Evolutionary conservation across 2,113 vertebrate species (phyloP).

Genomic region (Coreoperca whiteheadi): DNA sequence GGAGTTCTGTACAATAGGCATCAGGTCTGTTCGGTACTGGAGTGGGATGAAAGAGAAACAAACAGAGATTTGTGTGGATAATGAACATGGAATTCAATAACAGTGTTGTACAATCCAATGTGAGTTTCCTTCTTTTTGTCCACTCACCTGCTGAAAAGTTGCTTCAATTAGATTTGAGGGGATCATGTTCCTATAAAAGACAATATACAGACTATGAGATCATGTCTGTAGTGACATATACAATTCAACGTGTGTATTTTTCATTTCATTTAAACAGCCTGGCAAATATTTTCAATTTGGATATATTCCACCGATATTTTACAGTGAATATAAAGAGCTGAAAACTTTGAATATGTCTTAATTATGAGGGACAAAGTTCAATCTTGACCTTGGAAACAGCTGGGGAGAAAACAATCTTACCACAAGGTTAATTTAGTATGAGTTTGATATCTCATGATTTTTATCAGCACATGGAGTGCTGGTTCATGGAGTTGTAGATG

Average conservation of each 20-base stretch:
- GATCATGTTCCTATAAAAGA: constrained; percentile 90
- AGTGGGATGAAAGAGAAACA: constrained; percentile 8
- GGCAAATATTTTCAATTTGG: neutral
- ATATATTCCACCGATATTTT: neutral
- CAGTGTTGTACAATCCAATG: neutral
- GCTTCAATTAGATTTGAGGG: constrained; percentile 92
- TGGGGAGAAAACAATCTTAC: neutral
- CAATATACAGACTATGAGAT: constrained; percentile 1
- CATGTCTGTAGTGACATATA: neutral
- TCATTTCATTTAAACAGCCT: neutral
- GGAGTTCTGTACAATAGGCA: constrained; percentile 80
- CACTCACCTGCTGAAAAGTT: constrained; percentile 91
- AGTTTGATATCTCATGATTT: no score
- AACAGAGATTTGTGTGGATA: neutral
- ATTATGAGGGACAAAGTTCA: neutral
- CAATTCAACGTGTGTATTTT: no score
- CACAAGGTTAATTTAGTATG: neutral
- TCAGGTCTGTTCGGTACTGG: constrained; percentile 90
- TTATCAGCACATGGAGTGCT: neutral
- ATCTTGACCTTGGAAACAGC: neutral
- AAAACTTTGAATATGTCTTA: neutral
- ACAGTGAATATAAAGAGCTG: neutral
- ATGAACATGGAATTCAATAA: neutral
- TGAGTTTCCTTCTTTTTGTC: neutral
- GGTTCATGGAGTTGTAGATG: neutral